phyloP scores from a whole-genome alignment of 2,888 invertebrate genomes.

The Chydorus sphaericus region DNA sequence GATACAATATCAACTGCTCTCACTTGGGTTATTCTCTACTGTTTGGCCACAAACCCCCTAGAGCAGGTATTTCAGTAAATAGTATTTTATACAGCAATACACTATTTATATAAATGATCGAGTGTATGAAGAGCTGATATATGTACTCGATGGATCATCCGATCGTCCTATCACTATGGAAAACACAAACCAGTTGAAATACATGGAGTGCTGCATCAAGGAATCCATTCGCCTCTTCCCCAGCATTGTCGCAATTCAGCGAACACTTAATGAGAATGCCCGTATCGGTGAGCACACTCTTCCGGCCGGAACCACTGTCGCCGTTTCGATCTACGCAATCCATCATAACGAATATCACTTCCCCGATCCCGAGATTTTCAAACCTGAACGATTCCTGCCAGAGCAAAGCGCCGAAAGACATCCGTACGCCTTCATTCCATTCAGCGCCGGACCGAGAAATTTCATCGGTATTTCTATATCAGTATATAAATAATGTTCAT shows the following conservation, averaged over 20 bases:
- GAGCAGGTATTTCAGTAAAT: conserved; percentile 32
- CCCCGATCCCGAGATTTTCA: conserved; percentile 18
- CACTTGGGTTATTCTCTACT: conserved; percentile 36
- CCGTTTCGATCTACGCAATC: not conserved
- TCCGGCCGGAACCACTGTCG: not conserved
- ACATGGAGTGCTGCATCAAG: conserved; percentile 19
- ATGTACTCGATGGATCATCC: conserved; percentile 27
- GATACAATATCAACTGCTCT: conserved; percentile 41
- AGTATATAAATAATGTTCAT: no score
- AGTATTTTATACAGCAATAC: no score
- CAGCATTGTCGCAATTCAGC: no score
- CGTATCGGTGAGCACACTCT: not conserved
- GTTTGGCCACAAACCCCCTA: conserved; percentile 35
- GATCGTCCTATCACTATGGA: conserved; percentile 28
- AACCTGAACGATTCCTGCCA: conserved; percentile 18
- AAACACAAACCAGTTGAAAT: conserved; percentile 22
- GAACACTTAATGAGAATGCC: no score
- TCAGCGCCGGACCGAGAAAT: conserved; percentile 19
- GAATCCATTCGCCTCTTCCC: conserved; percentile 19
- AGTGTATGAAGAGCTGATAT: conserved; percentile 30
- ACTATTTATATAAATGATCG: conserved; percentile 21
- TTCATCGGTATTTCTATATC: not conserved
- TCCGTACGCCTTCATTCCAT: conserved; percentile 22
- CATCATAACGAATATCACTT: conserved; percentile 17
- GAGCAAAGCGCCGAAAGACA: conserved; percentile 17